Percentiles rank a stretch among this genome's conserved stretches.
These are phyloP conservation scores for Caenorhabditis afra DNA, from an alignment of 2,888 invertebrate genomes.

Conservation along the genomic window DNA sequence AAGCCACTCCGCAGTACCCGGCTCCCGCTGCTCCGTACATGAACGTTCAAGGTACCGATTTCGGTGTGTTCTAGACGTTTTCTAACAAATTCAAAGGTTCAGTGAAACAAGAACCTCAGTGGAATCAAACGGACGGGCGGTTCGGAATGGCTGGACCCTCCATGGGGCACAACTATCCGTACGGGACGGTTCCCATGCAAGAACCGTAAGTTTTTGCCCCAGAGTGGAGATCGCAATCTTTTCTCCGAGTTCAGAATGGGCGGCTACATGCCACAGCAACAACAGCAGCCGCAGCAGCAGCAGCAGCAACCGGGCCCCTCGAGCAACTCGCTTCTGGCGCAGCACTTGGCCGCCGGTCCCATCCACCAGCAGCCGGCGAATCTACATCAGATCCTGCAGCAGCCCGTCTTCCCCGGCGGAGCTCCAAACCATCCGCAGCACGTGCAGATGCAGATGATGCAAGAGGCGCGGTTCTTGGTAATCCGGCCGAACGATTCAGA, in stretches of 20 bases:
- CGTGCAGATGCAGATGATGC: slow-evolving; percentile 17
- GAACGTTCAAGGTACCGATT: not conserved
- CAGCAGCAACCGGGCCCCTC: not conserved
- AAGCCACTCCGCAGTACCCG: slow-evolving; percentile 30
- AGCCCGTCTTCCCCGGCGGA: slow-evolving; percentile 9
- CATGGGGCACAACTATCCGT: not conserved
- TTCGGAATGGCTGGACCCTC: slow-evolving; percentile 1
- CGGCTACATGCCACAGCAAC: not conserved
- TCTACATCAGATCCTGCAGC: slow-evolving; percentile 30
- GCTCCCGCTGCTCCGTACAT: not conserved
- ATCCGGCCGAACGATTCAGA: too few species aligned
- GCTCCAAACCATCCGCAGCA: not conserved
- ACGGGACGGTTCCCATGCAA: not conserved
- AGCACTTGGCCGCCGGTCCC: slow-evolving; percentile 24
- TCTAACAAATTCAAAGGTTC: slow-evolving; percentile 4
- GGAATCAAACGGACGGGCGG: slow-evolving; percentile 13
- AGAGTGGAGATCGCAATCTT: too few species aligned
- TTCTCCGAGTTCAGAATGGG: too few species aligned
- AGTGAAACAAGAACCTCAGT: slow-evolving; percentile 37
- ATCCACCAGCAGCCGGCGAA: slow-evolving; percentile 14
- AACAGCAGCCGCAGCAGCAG: not conserved
- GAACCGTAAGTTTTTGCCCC: not conserved
- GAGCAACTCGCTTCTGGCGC: slow-evolving; percentile 25
- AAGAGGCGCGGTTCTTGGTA: slow-evolving; percentile 8
- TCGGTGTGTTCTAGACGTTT: not conserved